Evolutionary conservation across 1,140 invertebrate genomes (phyloP).

Genomic region (Pachypeltis micranthus): DNA sequence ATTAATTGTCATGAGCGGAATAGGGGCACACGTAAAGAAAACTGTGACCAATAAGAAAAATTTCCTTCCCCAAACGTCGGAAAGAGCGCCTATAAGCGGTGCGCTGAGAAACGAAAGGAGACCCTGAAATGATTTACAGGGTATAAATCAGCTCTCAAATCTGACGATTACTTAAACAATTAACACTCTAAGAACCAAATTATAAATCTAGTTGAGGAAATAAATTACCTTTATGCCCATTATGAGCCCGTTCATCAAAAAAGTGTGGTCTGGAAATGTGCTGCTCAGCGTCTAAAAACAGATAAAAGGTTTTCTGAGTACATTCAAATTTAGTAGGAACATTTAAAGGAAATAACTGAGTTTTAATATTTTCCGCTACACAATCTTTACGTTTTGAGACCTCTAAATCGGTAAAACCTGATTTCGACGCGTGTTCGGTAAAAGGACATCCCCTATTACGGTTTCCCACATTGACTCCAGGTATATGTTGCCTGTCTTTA

Average conservation of each 20-base stretch:
- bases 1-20: constrained; percentile 97
- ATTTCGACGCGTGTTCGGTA: too few species aligned
- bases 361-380: too few species aligned
- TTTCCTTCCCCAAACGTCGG: constrained; percentile 96
- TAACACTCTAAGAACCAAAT: too few species aligned
- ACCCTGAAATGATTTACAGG: constrained; percentile 49
- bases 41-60: constrained; percentile 96
- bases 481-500: too few species aligned
- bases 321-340: constrained; percentile 8
- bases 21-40: constrained; percentile 97
- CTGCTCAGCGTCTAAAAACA: constrained; percentile 70
- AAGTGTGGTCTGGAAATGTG: constrained; percentile 97
- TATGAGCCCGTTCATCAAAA: constrained; percentile 98
- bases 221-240: constrained; percentile 80
- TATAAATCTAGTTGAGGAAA: too few species aligned
- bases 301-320: too few species aligned
- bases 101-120: constrained; percentile 94
- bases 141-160: constrained; percentile 11
- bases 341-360: neutral
- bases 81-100: constrained; percentile 90
- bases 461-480: too few species aligned
- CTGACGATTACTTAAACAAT: too few species aligned
- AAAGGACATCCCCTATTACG: too few species aligned
- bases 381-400: too few species aligned
- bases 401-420: too few species aligned